These are phyloP conservation scores for Molothrus ater DNA, from an alignment of 2,797 vertebrate species.

Conservation along the genomic window DNA sequence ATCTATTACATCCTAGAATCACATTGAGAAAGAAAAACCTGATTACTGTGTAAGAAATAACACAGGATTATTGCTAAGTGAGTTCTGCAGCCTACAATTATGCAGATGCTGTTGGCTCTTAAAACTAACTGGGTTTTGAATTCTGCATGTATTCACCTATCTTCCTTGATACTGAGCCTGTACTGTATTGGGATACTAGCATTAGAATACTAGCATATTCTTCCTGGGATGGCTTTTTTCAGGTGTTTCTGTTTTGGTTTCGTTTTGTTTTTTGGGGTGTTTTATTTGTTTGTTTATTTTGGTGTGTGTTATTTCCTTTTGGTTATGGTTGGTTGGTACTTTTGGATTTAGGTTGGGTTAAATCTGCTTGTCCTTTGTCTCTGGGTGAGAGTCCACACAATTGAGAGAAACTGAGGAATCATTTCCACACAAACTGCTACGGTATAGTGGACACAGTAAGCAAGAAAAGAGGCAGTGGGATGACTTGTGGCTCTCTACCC, in stretches of 20 bases:
- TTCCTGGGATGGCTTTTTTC: background rate
- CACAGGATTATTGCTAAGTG: background rate
- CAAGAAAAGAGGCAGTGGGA: background rate
- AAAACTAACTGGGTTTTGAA: background rate
- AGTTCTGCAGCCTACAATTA: background rate
- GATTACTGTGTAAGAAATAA: background rate
- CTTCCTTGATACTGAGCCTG: background rate
- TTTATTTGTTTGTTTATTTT: background rate
- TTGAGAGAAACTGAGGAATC: background rate
- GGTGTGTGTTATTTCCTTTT: background rate
- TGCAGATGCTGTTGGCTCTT: background rate
- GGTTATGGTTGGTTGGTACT: background rate
- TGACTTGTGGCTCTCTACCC: background rate
- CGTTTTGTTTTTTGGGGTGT: background rate
- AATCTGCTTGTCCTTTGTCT: background rate
- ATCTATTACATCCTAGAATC: background rate
- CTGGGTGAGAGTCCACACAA: background rate
- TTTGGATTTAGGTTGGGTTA: background rate
- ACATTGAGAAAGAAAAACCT: background rate
- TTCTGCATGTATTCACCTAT: background rate
- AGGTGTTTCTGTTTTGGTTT: background rate
- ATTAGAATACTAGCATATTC: background rate
- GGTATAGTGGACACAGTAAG: background rate
- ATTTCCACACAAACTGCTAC: rapidly evolving
- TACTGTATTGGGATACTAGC: background rate